Conservation (phyloP, 2,888 invertebrate species). For the Lottia gigantea region DNA sequence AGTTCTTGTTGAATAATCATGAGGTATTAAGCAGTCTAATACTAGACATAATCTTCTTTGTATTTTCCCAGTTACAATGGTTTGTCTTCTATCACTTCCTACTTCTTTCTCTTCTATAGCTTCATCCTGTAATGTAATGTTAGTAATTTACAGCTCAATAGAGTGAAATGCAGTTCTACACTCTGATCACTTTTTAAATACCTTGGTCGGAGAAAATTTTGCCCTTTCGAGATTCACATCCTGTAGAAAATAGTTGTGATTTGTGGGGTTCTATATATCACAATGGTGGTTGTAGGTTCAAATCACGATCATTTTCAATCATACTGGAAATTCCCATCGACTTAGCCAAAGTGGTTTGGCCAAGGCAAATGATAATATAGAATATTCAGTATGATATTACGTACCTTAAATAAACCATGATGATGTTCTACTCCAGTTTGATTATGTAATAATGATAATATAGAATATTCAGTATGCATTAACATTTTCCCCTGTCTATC, state of each 20-base stretch:
- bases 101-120: constrained; percentile 76
- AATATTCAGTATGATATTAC: constrained; percentile 77
- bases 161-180: too few species aligned
- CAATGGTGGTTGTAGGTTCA: too few species aligned
- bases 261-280: too few species aligned
- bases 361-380: constrained; percentile 74
- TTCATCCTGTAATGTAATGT: constrained; percentile 72
- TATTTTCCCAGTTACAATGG: constrained; percentile 63
- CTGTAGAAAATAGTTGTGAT: too few species aligned
- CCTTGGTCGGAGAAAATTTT: too few species aligned
- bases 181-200: too few species aligned
- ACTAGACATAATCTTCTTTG: constrained; percentile 76
- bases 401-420: constrained; percentile 81
- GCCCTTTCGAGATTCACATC: too few species aligned
- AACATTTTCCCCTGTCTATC: constrained; percentile 83
- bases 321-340: too few species aligned
- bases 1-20: constrained; percentile 74
- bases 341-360: too few species aligned
- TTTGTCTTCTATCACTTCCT: constrained; percentile 67
- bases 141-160: too few species aligned
- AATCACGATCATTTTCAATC: too few species aligned
- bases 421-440: constrained; percentile 81
- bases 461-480: constrained; percentile 80
- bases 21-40: constrained; percentile 79
- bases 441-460: constrained; percentile 77